phyloP scores from a whole-genome alignment of 2,797 vertebrate species.

The Xiphophorus birchmanni region DNA sequence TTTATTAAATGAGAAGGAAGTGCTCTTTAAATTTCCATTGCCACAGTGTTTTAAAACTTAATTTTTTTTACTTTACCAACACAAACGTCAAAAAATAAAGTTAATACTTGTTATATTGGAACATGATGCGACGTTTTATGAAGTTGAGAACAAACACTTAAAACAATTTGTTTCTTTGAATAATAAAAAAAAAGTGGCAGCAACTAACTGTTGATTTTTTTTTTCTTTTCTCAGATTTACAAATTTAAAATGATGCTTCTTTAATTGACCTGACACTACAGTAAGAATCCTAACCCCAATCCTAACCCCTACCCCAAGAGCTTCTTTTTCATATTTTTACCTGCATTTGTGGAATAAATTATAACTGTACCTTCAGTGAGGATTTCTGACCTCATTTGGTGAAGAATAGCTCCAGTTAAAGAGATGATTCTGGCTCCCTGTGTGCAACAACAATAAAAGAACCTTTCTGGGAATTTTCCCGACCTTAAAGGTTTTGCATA shows the following conservation, averaged over 20 bases:
- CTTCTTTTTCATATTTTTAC: neutral
- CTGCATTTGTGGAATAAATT: neutral
- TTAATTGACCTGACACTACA: neutral
- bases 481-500: neutral
- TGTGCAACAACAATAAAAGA: neutral
- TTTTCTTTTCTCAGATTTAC: neutral
- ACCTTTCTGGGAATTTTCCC: no score
- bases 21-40: no score
- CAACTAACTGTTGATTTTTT: no score
- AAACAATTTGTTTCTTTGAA: no score
- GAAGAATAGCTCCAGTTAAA: neutral
- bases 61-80: no score
- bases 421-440: neutral
- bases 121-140: no score
- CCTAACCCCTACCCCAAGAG: neutral
- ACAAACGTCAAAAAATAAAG: no score
- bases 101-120: no score
- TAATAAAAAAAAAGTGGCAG: no score
- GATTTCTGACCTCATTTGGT: neutral
- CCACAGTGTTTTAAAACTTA: no score
- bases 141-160: neutral
- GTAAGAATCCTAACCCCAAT: fast-evolving
- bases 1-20: no score
- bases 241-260: neutral
- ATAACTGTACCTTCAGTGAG: neutral